Evolutionary conservation across 2,888 invertebrate genomes (phyloP), one percentile per base, ranked within the genome.

Genomic region (Folsomia manolachei): DNA sequence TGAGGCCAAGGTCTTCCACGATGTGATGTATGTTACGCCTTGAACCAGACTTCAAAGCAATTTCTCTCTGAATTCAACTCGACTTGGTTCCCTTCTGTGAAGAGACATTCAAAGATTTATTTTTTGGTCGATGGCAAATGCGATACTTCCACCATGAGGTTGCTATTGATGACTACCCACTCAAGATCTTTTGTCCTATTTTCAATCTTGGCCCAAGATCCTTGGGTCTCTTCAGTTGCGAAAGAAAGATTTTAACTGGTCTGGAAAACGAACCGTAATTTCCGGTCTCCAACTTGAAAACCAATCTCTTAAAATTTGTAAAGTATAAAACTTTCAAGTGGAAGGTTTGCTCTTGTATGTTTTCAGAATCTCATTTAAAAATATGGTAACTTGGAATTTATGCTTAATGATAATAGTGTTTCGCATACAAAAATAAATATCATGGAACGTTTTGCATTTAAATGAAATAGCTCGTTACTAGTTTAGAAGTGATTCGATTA

Each of bases 211-310:
- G n/a, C n/a, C n/a, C n/a, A n/a, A n/a, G n/a, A n/a, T n/a, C n/a
- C n/a, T n/a, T 39, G 39, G 39, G 39, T 39, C 39, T 39, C 39
- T 56, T 4, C 56, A 19, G 7, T 56, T 21, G 21, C n/a, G n/a
- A 56, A 56, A 51, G 51, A 51, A 51, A 56, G 56, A 56, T 56
- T 56, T 7, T 14, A 56, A 21, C 21, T 18, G 11, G 21, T 56
- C 7, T 73, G 68, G 70, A 63, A 70, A 63, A 67, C 23, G 73
- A 73, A 70, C 70, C 64, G 73, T 73, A 73, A 73, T 73, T 70
- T 73, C 73, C 73, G 73, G 73, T 67, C 64, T 19, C 21, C 19
- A 7, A 18, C 56, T 56, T 56, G 39, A 14, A 39, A 39, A n/a
- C n/a, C n/a, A n/a, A n/a, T n/a, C 39, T 39, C 14, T 39, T 39